phyloP scores from a whole-genome alignment of 2,113 vertebrate genomes.

The Rissa tridactyla region DNA sequence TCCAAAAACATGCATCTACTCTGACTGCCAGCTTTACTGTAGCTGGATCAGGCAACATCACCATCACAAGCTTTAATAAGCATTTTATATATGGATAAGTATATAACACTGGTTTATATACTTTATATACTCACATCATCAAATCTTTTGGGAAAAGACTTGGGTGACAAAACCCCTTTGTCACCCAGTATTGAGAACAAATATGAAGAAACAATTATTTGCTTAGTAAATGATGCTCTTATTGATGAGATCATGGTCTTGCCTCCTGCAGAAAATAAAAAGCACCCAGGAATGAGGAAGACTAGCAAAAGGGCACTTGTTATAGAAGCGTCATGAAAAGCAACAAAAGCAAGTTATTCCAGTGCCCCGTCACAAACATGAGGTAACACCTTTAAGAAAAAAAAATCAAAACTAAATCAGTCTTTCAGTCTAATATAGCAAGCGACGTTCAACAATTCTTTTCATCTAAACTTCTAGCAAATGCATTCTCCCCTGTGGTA shows the following conservation, averaged over 20 bases:
- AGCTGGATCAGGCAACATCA: background rate
- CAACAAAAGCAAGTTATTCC: background rate
- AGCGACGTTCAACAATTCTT: background rate
- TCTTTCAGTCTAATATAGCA: background rate
- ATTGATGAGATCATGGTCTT: background rate
- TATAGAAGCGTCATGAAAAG: background rate
- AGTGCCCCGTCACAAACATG: background rate
- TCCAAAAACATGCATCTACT: background rate
- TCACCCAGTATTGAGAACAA: background rate
- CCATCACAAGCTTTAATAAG: background rate
- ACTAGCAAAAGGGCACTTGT: too few species aligned
- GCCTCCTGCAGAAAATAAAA: background rate
- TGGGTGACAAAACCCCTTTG: background rate
- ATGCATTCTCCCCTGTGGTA: background rate
- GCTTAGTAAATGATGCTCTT: background rate
- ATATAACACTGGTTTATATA: background rate
- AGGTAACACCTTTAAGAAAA: background rate
- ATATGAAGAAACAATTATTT: background rate
- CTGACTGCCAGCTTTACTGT: background rate
- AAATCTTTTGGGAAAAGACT: background rate
- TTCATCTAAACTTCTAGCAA: background rate
- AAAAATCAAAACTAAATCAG: background rate
- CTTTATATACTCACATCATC: background rate
- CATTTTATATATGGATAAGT: background rate
- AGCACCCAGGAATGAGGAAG: background rate